Evolutionary conservation across 30 jellyfish, hydroid and myxozoan genomes (phyloP), one percentile per base, ranked within the genome.

Genomic region (Phacellophora camtschatica): DNA sequence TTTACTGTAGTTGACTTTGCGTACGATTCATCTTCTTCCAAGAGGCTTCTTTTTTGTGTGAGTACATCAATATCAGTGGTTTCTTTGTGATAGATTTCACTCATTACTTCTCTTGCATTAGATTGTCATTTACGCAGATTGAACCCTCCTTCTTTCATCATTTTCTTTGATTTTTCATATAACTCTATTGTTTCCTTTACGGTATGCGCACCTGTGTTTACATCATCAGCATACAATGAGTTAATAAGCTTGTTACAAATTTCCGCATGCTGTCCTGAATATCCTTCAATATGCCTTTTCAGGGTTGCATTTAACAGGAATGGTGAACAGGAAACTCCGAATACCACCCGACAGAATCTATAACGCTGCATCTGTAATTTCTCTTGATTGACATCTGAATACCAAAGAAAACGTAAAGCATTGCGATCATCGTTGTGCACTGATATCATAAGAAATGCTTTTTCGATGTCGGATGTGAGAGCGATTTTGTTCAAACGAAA

Each of bases 381-480:
- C 37, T 36, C 46, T 4, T n/a, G 53, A 36, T 49, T 39, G 15
- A 68, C 19, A 51, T 67, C 77, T 22, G 66, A 11, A 46, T 30
- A 77, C 94, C 96, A 87, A 35, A 87, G 64, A 71, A 87, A 87
- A 4, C 83, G 77, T 29, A 86, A 63, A 33, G 30, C 69, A 55
- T 86, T 95, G 18, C 90, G 65, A 69, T 87, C 85, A 25, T 58
- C 45, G 28, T 23, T 2, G 57, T 42, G 50, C 5, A 87, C 25
- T n/a, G 83, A 66, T 12, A 77, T 76, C 64, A 59, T 28, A 8
- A 84, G 45, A 53, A 84, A 72, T 27, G 96, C 96, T 48, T 84
- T 84, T 62, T 84, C 96, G 45, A 84, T 84, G 59, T 84, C 87
- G 19, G 96, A 71, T 25, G 81, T 78, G n/a, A 77, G 74, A 2